Base-by-base conservation (phyloP, 2,888 invertebrate genomes). In the Balanococcus diminutus region DNA sequence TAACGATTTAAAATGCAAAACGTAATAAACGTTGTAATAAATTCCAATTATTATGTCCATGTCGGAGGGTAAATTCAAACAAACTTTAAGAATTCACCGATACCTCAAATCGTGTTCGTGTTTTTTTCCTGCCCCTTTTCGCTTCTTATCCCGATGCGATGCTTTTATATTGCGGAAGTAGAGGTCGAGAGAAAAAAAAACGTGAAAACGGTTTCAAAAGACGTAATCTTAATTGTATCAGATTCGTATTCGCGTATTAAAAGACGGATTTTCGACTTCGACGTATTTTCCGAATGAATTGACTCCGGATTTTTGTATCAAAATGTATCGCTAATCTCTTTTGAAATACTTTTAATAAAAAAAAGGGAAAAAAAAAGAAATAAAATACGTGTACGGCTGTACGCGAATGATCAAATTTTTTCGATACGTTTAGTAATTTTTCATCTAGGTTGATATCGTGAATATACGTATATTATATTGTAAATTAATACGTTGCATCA, bases 31-130 rank as follows among this genome's bases (percentile, higher is more conserved):
- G 75, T 36, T 32, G 75, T 79, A 79, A 79, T 79, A 79, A 79
- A 79, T 79, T 79, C 75, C 28, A 79, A 79, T 79, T 79, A 79
- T 79, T 79, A 79, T 79, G 75, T 79, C 75, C 75, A 28, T 79
- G 36, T 79, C 32, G 75, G 31, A 79, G 75, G 75, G 67, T 67
- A 67, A 67, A 67, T 67, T 67, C 67, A 28, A 67, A 67, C 67
- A 67, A 67, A 67, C 67, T 67, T 67, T 67, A 28, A 67, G 31
- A 67, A 67, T 28, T 67, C 28, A 67, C 28, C 67, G 28, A 67
- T 67, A 56, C 56, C 56, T 11, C n/a, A n/a, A n/a, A 67, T 61
- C 67, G 67, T 67, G 67, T 67, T 67, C 25, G 67, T 28, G 67
- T 67, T 67, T 28, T 28, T 67, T 28, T 28, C 14, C 28, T 28